Evolutionary conservation across 2,797 vertebrate species (phyloP).

Genomic region (Arremon brunneinucha): DNA sequence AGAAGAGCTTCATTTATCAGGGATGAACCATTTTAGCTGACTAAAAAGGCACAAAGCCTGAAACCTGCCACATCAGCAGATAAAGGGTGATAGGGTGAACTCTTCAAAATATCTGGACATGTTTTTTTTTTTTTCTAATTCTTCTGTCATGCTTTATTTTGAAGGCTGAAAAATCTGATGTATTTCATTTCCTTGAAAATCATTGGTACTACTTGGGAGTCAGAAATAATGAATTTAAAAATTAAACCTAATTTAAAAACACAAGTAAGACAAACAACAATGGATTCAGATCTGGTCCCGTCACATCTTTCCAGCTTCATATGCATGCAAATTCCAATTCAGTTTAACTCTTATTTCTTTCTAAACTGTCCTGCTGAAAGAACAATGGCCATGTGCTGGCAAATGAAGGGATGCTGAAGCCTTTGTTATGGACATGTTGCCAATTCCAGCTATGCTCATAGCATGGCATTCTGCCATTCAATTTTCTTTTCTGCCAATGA

Average conservation of each 20-base stretch:
- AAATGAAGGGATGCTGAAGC: not conserved
- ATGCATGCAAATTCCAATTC: not conserved
- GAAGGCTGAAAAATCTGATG: not conserved
- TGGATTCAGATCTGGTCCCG: not conserved
- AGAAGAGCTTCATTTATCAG: not conserved
- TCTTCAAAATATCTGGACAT: not conserved
- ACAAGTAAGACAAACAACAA: not conserved
- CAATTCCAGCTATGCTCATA: not conserved
- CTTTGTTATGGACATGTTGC: slow-evolving; percentile 1
- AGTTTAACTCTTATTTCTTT: slow-evolving; percentile 25
- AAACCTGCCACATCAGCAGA: not conserved
- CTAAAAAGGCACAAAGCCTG: not conserved
- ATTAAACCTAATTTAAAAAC: not conserved
- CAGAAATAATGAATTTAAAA: not conserved
- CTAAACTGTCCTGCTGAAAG: not conserved
- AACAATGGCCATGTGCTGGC: not conserved
- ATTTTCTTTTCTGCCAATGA: slow-evolving; percentile 19
- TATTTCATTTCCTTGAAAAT: not conserved
- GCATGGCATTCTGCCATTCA: slow-evolving; percentile 30
- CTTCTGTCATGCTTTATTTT: not conserved
- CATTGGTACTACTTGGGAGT: not conserved
- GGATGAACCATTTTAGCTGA: not conserved
- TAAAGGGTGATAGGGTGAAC: not conserved
- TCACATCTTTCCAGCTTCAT: not conserved
- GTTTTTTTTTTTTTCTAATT: not conserved